Evolutionary conservation across 1,140 invertebrate species (phyloP), one percentile per base, ranked within the genome.

Genomic region (Anagrus nilaparvatae): DNA sequence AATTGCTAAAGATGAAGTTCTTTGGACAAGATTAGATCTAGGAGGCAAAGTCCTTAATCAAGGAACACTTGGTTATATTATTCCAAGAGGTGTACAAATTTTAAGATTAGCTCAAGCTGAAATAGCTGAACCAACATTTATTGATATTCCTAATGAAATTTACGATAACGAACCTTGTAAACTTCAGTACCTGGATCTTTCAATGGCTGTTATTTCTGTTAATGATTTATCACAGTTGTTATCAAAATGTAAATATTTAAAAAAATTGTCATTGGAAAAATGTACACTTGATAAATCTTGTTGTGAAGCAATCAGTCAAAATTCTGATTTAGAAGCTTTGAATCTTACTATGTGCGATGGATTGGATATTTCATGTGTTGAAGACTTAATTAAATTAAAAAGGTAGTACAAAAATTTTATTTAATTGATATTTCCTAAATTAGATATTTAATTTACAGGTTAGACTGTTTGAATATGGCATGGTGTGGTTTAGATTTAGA

Each of bases 21-120:
- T 94, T 4, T 94, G 89, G 89, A 77, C 76, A 27, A 72, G 87
- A 40, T 65, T 92, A 46, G 87, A 92, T 67, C 65, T 91, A 7
- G 79, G 81, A 19, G 70, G 76, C 50, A 82, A 77, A 52, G 72
- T 76, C 2, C 55, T 92, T 9, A 57, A 68, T 17, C 68, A 75
- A 16, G 78, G 77, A 13, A 75, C 79, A 1, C 55, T 92, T 5
- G 82, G 79, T 5, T 71, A 75, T 40, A 74, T 92, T 44, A 44
- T 91, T 16, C 70, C 73, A 16, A 69, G 84, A 45, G 84, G 87
- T 51, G 77, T 85, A 0, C 66, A 78, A 44, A 77, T 86, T 27
- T 58, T 92, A 5, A 71, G 87, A 47, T 64, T 91, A 8, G 78
- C 87, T 7, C 83, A 84, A 56, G 69, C 83, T 3, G 78, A 84